Conservation (phyloP, 2,113 vertebrate species). For the Petrocephalus zakoni region DNA sequence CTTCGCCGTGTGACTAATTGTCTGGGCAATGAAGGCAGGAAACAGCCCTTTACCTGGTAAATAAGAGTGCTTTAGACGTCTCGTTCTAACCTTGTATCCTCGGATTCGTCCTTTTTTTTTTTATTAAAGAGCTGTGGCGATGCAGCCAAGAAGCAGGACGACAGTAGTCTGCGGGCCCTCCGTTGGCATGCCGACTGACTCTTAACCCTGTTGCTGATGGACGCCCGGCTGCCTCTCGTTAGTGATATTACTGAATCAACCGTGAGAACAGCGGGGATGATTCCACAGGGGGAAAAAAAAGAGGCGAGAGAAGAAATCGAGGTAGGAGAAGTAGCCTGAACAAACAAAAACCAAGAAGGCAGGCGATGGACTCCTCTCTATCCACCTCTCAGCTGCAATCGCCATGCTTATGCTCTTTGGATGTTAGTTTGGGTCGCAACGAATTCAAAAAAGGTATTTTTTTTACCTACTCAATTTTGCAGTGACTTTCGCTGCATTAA, state of each 20-base stretch:
- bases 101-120: not conserved
- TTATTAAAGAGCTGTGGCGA: not conserved
- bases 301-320: not conserved
- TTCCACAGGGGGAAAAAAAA: not conserved
- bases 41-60: not conserved
- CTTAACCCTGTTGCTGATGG: not conserved
- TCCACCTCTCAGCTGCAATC: not conserved
- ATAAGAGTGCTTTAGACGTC: not conserved
- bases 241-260: not conserved
- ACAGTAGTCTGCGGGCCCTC: not conserved
- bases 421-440: not conserved
- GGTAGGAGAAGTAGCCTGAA: not conserved
- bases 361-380: not conserved
- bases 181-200: not conserved
- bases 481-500: not conserved
- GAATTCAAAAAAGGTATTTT: not conserved
- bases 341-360: not conserved
- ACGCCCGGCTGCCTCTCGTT: not conserved
- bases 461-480: not conserved
- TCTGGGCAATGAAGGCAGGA: not conserved
- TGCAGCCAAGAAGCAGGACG: not conserved
- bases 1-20: not conserved
- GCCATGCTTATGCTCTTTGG: not conserved
- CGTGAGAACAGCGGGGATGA: not conserved
- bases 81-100: too few species aligned